These are phyloP conservation scores for Amphimedon queenslandica DNA, from an alignment of 37 sponge, comb jelly and placozoan genomes.

Conservation along the genomic window DNA sequence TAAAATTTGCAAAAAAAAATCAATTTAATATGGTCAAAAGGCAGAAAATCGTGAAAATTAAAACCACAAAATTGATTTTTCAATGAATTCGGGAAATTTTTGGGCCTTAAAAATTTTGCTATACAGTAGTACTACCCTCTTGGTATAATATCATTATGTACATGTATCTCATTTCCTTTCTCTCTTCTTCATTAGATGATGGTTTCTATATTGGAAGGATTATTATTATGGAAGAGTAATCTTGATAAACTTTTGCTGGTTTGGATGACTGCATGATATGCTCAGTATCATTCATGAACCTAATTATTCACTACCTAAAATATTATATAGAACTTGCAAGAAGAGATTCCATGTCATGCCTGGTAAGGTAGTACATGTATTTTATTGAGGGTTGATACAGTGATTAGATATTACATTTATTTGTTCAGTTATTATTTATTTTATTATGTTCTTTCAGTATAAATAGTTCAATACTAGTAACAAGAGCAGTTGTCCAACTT, in stretches of 20 bases:
- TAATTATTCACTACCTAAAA: slow-evolving; percentile 85
- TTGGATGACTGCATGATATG: slow-evolving; percentile 97
- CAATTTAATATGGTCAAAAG: too few relatives aligned
- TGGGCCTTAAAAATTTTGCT: too few relatives aligned
- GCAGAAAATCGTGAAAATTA: too few relatives aligned
- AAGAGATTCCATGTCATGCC: slow-evolving; percentile 89
- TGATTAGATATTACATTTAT: too few relatives aligned
- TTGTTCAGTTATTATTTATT: neutral
- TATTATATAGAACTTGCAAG: slow-evolving; percentile 86
- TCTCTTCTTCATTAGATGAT: too few relatives aligned
- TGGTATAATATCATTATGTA: too few relatives aligned
- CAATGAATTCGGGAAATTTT: too few relatives aligned
- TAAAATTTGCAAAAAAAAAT: too few relatives aligned
- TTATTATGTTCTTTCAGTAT: slow-evolving; percentile 61
- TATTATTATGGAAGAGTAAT: slow-evolving; percentile 86
- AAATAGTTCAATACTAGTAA: slow-evolving; percentile 96
- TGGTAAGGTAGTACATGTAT: slow-evolving; percentile 54
- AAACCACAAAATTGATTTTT: too few relatives aligned
- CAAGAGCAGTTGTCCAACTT: slow-evolving; percentile 92
- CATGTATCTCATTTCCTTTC: too few relatives aligned
- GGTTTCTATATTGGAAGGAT: slow-evolving; percentile 79
- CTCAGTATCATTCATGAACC: slow-evolving; percentile 91
- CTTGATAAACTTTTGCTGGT: slow-evolving; percentile 92
- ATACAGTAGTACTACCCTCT: too few relatives aligned
- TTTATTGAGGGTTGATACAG: too few relatives aligned